Conservation (phyloP, 64 coral and sea anemone species). For the Pachyseris speciosa region DNA sequence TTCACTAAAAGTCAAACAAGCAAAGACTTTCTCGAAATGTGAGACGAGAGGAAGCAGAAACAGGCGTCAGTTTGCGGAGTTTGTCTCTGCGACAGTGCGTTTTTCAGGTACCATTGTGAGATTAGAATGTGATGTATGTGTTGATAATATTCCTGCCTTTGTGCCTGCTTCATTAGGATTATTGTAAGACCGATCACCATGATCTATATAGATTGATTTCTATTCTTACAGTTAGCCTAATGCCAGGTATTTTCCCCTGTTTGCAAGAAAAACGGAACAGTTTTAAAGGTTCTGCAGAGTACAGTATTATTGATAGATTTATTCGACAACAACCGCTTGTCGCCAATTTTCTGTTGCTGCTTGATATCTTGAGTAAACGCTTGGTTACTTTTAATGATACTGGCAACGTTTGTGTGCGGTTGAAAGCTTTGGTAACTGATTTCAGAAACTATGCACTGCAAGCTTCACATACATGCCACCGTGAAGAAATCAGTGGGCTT, state of each 20-base stretch:
- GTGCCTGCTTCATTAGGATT: constrained; percentile 47
- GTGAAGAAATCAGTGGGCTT: too few species aligned
- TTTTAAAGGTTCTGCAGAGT: neutral
- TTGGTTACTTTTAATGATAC: neutral
- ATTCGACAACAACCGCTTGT: neutral
- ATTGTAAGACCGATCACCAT: constrained; percentile 7
- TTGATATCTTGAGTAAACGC: neutral
- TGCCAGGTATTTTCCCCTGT: neutral
- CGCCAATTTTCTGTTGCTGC: neutral
- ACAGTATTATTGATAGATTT: neutral
- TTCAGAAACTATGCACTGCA: too few species aligned
- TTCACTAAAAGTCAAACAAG: neutral
- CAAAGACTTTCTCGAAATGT: neutral
- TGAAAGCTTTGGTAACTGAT: too few species aligned
- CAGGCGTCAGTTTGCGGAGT: neutral
- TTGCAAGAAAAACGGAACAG: neutral
- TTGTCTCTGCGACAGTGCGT: neutral
- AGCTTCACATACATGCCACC: too few species aligned
- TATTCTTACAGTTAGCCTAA: constrained; percentile 35
- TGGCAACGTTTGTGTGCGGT: too few species aligned
- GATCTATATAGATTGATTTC: constrained; percentile 37
- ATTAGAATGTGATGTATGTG: too few species aligned
- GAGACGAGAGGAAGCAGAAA: neutral
- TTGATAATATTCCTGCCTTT: too few species aligned
- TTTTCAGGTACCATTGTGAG: neutral